phyloP scores from a whole-genome alignment of 2,113 vertebrate species.

The Myiozetetes cayanensis region DNA sequence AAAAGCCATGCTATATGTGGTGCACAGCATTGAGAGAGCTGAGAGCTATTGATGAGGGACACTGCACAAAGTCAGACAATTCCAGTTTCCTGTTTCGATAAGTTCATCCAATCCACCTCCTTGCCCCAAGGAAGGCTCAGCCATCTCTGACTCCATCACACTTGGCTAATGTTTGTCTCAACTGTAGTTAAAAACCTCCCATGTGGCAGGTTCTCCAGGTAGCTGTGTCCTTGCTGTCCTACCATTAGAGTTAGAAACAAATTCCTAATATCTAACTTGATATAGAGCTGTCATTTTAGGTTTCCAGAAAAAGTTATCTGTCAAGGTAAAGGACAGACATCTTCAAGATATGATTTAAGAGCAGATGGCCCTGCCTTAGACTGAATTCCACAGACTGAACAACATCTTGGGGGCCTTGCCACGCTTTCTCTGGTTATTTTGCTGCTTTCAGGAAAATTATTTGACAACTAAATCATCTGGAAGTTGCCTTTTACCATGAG shows the following conservation, averaged over 20 bases:
- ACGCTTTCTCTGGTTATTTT: background rate
- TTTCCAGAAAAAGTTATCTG: background rate
- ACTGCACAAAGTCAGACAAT: background rate
- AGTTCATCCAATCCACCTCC: background rate
- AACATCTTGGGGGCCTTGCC: background rate
- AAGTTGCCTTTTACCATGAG: background rate
- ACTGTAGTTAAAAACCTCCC: background rate
- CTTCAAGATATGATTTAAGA: background rate
- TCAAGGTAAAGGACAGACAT: background rate
- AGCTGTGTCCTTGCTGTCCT: background rate
- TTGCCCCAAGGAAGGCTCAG: background rate
- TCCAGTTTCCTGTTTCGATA: background rate
- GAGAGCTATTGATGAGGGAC: background rate
- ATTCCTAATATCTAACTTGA: background rate
- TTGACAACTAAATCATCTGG: background rate
- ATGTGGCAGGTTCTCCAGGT: background rate
- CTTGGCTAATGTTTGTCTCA: background rate
- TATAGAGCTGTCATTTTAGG: background rate
- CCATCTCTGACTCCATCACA: rapidly evolving
- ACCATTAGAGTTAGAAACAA: background rate
- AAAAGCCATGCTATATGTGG: background rate
- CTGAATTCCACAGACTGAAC: background rate
- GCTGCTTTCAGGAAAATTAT: background rate
- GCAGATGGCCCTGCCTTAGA: background rate
- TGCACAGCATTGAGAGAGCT: rapidly evolving